phyloP scores from a whole-genome alignment of 1,140 invertebrate genomes.

The Camponotus floridanus region DNA sequence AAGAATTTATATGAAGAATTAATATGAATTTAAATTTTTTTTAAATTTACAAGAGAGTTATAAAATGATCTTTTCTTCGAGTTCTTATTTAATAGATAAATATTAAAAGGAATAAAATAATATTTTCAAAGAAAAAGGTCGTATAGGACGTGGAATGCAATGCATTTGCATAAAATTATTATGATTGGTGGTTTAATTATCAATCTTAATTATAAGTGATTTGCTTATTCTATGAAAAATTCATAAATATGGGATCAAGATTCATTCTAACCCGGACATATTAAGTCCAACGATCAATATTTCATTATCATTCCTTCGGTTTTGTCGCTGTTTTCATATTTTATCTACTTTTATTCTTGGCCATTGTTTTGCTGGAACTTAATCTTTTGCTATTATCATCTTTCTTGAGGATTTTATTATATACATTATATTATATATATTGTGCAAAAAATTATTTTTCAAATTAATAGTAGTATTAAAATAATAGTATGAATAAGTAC shows the following conservation, averaged over 20 bases:
- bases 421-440: too few species aligned
- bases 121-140: not conserved
- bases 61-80: not conserved
- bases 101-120: not conserved
- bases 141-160: not conserved
- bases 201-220: not conserved
- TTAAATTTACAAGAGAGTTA: not conserved
- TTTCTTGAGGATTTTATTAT: not conserved
- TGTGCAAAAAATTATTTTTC: conserved; percentile 2
- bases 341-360: not conserved
- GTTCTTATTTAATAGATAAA: not conserved
- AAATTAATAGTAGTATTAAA: too few species aligned
- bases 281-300: conserved; percentile 28
- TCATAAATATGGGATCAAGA: not conserved
- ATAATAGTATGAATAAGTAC: not conserved
- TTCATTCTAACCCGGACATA: not conserved
- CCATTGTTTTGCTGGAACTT: not conserved
- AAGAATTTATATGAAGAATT: not conserved
- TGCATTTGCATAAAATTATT: not conserved
- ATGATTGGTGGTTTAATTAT: not conserved
- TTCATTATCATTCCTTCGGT: not conserved
- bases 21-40: conserved; percentile 1
- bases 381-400: not conserved
- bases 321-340: not conserved
- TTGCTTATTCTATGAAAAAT: conserved; percentile 13